Evolutionary conservation across 1,140 invertebrate species (phyloP).

Genomic region (Pseudobourletiella spinata): DNA sequence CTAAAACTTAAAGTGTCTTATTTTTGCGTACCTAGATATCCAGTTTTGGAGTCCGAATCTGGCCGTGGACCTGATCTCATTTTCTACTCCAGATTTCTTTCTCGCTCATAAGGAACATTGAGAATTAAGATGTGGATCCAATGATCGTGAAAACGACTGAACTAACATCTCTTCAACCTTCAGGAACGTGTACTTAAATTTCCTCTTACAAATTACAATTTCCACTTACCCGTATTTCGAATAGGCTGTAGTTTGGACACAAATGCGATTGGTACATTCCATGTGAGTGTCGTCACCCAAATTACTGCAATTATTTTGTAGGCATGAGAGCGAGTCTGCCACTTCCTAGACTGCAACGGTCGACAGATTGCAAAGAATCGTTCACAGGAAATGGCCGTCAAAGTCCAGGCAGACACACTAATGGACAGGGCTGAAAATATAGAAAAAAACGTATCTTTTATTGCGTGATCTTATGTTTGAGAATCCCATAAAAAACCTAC

Average conservation of each 20-base stretch:
- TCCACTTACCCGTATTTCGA: constrained; percentile 45
- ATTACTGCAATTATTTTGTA: constrained; percentile 50
- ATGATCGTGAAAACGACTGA: no score
- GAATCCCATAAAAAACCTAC: no score
- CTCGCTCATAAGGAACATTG: no score
- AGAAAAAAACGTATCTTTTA: constrained; percentile 15
- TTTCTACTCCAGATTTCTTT: no score
- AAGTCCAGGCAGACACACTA: constrained; percentile 54
- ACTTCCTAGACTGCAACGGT: constrained; percentile 52
- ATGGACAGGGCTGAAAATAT: constrained; percentile 52
- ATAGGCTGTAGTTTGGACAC: constrained; percentile 53
- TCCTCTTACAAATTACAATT: not conserved
- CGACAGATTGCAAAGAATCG: constrained; percentile 59
- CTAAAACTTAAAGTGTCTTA: no score
- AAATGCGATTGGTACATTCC: constrained; percentile 55
- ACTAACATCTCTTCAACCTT: no score
- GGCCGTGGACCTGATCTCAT: no score
- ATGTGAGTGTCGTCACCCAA: constrained; percentile 46
- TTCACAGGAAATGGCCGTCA: constrained; percentile 59
- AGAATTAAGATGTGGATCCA: no score
- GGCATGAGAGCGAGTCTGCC: constrained; percentile 58
- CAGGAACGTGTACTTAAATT: no score
- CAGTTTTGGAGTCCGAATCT: no score
- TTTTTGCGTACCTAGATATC: no score
- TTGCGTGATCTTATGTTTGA: no score